Percentiles rank a stretch among this genome's conserved stretches.
phyloP scores from a whole-genome alignment of 2,113 vertebrate species.

The Accipiter virgatus region DNA sequence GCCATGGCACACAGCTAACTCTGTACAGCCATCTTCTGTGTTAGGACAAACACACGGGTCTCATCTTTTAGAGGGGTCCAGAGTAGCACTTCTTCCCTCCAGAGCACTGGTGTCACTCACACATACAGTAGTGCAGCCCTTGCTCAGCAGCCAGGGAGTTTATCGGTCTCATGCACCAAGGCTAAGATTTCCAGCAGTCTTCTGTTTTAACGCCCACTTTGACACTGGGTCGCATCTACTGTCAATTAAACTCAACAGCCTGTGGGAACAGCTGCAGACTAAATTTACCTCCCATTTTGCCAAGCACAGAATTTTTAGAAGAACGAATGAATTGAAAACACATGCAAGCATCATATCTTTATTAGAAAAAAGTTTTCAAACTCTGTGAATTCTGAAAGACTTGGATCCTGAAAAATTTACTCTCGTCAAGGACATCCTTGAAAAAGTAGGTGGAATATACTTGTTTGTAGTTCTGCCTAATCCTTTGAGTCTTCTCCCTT shows the following conservation, averaged over 20 bases:
- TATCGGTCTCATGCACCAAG: not conserved
- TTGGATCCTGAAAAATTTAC: not conserved
- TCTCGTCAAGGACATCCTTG: not conserved
- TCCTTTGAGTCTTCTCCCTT: not conserved
- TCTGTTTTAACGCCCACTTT: not conserved
- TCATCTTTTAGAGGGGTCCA: not conserved
- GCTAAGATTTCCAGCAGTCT: not conserved
- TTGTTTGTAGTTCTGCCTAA: not conserved
- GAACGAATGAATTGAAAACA: not conserved
- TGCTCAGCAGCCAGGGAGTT: not conserved
- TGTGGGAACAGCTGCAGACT: not conserved
- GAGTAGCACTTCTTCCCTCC: not conserved
- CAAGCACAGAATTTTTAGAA: not conserved
- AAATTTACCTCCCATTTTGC: not conserved
- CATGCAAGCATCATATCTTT: not conserved
- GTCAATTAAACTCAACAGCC: not conserved
- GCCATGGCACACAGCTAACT: not conserved
- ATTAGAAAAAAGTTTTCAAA: not conserved
- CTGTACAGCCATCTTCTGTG: not conserved
- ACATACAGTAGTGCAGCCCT: fast-evolving
- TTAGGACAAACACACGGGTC: not conserved
- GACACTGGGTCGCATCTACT: not conserved
- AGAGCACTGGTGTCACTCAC: not conserved
- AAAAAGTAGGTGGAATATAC: not conserved
- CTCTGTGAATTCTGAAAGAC: not conserved